Percentiles rank a stretch among this genome's conserved stretches.
phyloP scores from a whole-genome alignment of 2,113 vertebrate species.

The Amblyornis subalaris region DNA sequence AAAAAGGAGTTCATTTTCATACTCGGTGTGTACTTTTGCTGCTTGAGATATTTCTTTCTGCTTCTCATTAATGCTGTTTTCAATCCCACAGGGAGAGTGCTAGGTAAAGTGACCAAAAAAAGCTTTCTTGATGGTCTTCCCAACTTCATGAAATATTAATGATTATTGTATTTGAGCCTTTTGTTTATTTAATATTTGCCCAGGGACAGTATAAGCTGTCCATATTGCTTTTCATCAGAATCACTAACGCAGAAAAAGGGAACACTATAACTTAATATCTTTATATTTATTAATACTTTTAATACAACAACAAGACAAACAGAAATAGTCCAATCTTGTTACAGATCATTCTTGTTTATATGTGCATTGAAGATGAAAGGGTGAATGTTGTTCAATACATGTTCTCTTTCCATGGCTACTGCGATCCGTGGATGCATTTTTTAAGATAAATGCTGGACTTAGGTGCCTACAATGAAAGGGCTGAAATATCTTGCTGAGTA shows the following conservation, averaged over 20 bases:
- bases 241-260: constrained; percentile 1
- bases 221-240: constrained; percentile 47
- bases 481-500: neutral
- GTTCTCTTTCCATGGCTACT: neutral
- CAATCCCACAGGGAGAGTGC: neutral
- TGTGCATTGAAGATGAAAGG: neutral
- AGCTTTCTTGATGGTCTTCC: constrained; percentile 44
- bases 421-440: neutral
- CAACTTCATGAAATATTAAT: constrained; percentile 58
- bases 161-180: constrained; percentile 41
- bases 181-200: constrained; percentile 60
- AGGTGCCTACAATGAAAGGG: neutral
- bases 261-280: neutral
- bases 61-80: constrained; percentile 32
- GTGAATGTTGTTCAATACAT: neutral
- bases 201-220: constrained; percentile 46
- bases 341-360: neutral
- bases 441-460: neutral
- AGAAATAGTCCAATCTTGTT: neutral
- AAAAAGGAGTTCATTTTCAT: constrained; percentile 32
- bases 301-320: neutral
- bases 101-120: constrained; percentile 60
- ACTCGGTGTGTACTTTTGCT: neutral
- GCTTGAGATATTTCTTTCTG: constrained; percentile 39
- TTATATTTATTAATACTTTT: constrained; percentile 47